These are phyloP conservation scores for Phoebastria nigripes DNA, from an alignment of 2,797 vertebrate genomes.

Conservation along the genomic window DNA sequence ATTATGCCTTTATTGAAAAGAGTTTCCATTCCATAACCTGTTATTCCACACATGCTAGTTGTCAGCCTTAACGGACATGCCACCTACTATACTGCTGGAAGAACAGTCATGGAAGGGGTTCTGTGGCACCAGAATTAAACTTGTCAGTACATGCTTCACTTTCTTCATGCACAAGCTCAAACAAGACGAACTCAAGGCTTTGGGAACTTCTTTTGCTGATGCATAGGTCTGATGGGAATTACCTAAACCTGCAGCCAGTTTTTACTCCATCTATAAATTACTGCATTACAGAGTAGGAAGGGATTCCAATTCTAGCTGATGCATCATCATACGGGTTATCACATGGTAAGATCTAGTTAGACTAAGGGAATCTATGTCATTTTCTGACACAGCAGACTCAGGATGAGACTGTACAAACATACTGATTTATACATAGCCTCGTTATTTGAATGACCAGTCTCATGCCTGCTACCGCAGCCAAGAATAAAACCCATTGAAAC, in stretches of 20 bases:
- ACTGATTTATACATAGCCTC: not conserved
- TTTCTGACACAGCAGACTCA: conserved; percentile 4
- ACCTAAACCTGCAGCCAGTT: not conserved
- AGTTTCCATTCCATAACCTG: not conserved
- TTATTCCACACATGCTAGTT: not conserved
- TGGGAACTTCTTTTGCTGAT: not conserved
- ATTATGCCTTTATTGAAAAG: not conserved
- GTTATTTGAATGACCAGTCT: not conserved
- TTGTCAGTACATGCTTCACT: not conserved
- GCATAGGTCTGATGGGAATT: not conserved
- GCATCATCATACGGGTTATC: not conserved
- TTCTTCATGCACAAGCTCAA: not conserved
- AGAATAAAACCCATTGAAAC: not conserved
- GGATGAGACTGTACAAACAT: not conserved
- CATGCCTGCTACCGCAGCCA: not conserved
- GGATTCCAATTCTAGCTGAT: conserved; percentile 10
- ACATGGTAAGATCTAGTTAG: not conserved
- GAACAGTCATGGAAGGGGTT: not conserved
- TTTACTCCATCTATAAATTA: conserved; percentile 11
- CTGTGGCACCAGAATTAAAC: not conserved
- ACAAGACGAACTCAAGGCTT: not conserved
- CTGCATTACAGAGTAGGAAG: not conserved
- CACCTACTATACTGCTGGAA: not conserved
- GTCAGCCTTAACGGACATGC: not conserved
- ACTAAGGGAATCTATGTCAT: not conserved